Percentiles rank a stretch among this genome's conserved stretches.
These are phyloP conservation scores for Knipowitschia caucasica DNA, from an alignment of 2,797 vertebrate species.

Conservation along the genomic window DNA sequence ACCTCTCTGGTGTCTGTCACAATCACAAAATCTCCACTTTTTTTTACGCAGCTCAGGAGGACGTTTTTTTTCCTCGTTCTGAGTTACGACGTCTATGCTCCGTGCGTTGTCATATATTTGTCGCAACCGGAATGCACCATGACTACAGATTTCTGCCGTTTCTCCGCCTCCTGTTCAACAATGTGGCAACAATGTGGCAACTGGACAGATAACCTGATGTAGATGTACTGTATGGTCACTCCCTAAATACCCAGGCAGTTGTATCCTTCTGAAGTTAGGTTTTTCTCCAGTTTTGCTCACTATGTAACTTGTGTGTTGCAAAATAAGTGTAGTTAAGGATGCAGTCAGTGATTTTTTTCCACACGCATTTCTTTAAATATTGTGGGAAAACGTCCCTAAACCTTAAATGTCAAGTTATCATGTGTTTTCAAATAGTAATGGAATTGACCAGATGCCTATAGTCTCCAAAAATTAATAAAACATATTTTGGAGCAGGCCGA, in stretches of 20 bases:
- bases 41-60: slow-evolving; percentile 25
- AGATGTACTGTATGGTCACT: slow-evolving; percentile 18
- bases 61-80: slow-evolving; percentile 21
- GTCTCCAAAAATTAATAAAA: too few species aligned
- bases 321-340: too few species aligned
- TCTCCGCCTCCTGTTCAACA: slow-evolving; percentile 31
- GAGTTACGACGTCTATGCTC: slow-evolving; percentile 31
- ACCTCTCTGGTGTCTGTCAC: slow-evolving; percentile 31
- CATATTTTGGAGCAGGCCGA: too few species aligned
- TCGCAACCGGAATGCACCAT: slow-evolving; percentile 43
- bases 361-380: too few species aligned
- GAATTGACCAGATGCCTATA: too few species aligned
- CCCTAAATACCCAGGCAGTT: slow-evolving; percentile 15
- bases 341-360: too few species aligned
- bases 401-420: too few species aligned
- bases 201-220: slow-evolving; percentile 29
- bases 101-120: slow-evolving; percentile 55
- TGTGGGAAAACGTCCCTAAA: too few species aligned
- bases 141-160: slow-evolving; percentile 44
- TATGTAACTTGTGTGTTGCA: not conserved
- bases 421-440: too few species aligned
- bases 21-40: slow-evolving; percentile 29
- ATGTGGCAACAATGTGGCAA: too few species aligned
- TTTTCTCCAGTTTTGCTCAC: not conserved
- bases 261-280: slow-evolving; percentile 11